Evolutionary conservation across 1,140 invertebrate genomes (phyloP).

Genomic region (Gryllus bimaculatus): DNA sequence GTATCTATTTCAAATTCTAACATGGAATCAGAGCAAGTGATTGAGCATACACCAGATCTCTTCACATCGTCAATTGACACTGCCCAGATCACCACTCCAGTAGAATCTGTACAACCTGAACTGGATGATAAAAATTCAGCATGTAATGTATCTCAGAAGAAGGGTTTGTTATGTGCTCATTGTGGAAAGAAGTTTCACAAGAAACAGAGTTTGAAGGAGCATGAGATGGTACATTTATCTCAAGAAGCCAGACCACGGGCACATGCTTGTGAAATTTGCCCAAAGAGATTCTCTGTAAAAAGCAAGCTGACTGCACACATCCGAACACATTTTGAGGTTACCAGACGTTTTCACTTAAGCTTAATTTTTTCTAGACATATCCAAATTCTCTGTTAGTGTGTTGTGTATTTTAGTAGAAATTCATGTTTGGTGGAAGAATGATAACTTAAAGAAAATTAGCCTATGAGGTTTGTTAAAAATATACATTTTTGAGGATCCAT

Average conservation of each 20-base stretch:
- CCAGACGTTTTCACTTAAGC: background rate
- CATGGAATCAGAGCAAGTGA: background rate
- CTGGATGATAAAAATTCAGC: too few species aligned
- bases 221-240: slow-evolving; percentile 12
- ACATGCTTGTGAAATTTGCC: slow-evolving; percentile 18
- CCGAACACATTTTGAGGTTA: slow-evolving; percentile 20
- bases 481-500: too few species aligned
- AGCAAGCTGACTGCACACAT: slow-evolving; percentile 20
- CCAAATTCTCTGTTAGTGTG: too few species aligned
- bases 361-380: too few species aligned
- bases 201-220: slow-evolving; percentile 16
- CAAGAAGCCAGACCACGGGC: slow-evolving; percentile 6
- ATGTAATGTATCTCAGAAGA: too few species aligned
- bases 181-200: slow-evolving; percentile 18
- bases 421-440: too few species aligned
- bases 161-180: background rate
- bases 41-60: background rate
- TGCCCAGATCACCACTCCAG: slow-evolving; percentile 1
- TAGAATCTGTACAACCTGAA: too few species aligned
- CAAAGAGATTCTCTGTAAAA: slow-evolving; percentile 19
- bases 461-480: too few species aligned
- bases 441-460: too few species aligned
- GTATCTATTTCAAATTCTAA: background rate
- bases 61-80: background rate
- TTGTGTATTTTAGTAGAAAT: too few species aligned